A percentile compares a stretch with the other conserved stretches of the same genome.
Conservation (phyloP, 2,888 invertebrate genomes). For the Apamea epomidion region DNA sequence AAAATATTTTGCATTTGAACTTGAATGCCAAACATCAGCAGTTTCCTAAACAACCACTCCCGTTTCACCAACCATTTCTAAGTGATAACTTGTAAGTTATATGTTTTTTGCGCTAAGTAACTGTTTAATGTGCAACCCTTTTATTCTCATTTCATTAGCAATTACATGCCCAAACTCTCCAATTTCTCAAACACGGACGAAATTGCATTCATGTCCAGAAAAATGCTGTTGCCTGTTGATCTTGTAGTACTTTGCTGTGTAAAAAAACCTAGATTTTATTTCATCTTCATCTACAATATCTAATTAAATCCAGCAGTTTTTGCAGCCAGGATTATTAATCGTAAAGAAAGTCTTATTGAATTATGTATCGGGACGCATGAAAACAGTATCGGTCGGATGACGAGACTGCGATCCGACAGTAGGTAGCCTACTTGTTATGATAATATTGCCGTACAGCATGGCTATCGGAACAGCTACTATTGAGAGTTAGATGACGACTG, state of each 20-base stretch:
- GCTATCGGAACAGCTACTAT: background rate
- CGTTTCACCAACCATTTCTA: background rate
- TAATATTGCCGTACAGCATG: slow-evolving; percentile 24
- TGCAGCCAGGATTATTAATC: slow-evolving; percentile 1
- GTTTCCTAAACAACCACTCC: background rate
- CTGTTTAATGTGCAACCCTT: too few relatives aligned
- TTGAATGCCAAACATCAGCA: background rate
- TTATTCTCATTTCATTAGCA: too few relatives aligned
- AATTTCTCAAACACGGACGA: background rate
- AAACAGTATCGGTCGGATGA: slow-evolving; percentile 29
- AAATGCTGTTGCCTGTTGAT: background rate
- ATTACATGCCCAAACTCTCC: too few relatives aligned
- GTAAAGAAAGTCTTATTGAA: slow-evolving; percentile 33
- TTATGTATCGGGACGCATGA: slow-evolving; percentile 26
- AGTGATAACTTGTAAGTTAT: background rate
- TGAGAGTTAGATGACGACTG: background rate
- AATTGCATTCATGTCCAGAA: background rate
- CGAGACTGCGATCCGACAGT: slow-evolving; percentile 13
- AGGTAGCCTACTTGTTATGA: slow-evolving; percentile 45
- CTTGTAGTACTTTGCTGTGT: too few relatives aligned
- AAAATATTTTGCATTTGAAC: too few relatives aligned
- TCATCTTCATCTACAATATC: too few relatives aligned
- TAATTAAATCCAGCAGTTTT: background rate
- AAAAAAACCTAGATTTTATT: background rate
- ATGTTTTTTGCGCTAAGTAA: background rate